phyloP scores from a whole-genome alignment of 23 tunicate species.

The Clavelina lepadiformis region DNA sequence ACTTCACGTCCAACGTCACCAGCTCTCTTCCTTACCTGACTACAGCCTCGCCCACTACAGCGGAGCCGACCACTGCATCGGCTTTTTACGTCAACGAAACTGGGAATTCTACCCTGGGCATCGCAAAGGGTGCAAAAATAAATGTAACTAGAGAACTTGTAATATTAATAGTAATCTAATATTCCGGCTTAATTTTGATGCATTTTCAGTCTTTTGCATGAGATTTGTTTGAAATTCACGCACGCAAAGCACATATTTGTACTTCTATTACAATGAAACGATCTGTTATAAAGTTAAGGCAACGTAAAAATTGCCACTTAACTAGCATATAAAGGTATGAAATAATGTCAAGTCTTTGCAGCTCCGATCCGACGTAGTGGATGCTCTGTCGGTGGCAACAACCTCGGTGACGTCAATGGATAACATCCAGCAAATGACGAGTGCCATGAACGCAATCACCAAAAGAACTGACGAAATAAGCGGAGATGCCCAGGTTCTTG shows the following conservation, averaged over 20 bases:
- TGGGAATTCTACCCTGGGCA: not conserved
- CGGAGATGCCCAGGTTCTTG: slow-evolving; percentile 48
- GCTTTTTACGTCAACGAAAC: not conserved
- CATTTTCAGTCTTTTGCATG: no score
- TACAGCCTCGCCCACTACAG: slow-evolving; percentile 35
- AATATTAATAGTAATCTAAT: not conserved
- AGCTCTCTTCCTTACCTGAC: slow-evolving; percentile 19
- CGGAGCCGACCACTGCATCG: slow-evolving; percentile 2
- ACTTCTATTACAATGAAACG: no score
- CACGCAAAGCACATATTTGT: no score
- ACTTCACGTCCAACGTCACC: slow-evolving; percentile 1
- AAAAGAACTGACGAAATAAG: slow-evolving; percentile 66
- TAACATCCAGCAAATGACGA: slow-evolving; percentile 91
- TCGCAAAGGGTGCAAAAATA: not conserved
- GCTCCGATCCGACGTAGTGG: slow-evolving; percentile 80
- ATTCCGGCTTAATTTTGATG: not conserved
- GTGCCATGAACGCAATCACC: slow-evolving; percentile 92
- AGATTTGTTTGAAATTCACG: not conserved
- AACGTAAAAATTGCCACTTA: no score
- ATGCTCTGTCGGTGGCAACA: slow-evolving; percentile 67
- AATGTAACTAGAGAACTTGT: not conserved
- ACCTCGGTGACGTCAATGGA: slow-evolving; percentile 82
- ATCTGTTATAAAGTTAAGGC: no score
- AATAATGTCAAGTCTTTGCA: slow-evolving; percentile 20
- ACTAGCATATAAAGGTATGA: no score